These are phyloP conservation scores for Bujurquina vittata DNA, from an alignment of 2,113 vertebrate species.

Conservation along the genomic window DNA sequence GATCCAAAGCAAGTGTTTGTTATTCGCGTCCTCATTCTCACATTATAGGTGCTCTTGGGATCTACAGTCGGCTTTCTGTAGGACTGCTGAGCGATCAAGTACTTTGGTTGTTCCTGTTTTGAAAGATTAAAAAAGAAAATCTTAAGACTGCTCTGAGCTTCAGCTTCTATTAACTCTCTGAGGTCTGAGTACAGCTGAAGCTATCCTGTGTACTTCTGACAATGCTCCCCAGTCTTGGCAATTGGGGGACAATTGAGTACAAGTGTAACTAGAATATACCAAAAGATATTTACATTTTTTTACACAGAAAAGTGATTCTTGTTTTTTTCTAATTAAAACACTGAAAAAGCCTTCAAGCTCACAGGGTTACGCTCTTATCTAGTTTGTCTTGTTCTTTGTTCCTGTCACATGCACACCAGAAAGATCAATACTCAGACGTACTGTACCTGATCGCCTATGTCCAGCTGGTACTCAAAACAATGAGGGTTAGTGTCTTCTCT, in stretches of 20 bases:
- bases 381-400: no score
- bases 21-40: constrained; percentile 50
- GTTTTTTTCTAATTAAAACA: background rate
- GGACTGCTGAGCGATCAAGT: rapidly evolving
- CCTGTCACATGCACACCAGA: no score
- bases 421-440: background rate
- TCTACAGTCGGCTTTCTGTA: constrained; percentile 26
- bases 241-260: no score
- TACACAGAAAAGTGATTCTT: background rate
- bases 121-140: background rate
- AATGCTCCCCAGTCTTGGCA: no score
- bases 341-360: no score
- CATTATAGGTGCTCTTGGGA: constrained; percentile 21
- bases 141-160: background rate
- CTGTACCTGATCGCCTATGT: constrained; percentile 44
- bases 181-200: background rate
- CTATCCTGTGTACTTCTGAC: background rate
- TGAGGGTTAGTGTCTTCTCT: no score
- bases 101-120: constrained; percentile 15
- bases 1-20: rapidly evolving
- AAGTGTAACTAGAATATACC: background rate
- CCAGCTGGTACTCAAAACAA: constrained; percentile 55
- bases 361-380: no score
- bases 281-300: background rate
- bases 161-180: no score